Base-by-base conservation (phyloP, 2,888 invertebrate species). In the Malthinus flaveolus region DNA sequence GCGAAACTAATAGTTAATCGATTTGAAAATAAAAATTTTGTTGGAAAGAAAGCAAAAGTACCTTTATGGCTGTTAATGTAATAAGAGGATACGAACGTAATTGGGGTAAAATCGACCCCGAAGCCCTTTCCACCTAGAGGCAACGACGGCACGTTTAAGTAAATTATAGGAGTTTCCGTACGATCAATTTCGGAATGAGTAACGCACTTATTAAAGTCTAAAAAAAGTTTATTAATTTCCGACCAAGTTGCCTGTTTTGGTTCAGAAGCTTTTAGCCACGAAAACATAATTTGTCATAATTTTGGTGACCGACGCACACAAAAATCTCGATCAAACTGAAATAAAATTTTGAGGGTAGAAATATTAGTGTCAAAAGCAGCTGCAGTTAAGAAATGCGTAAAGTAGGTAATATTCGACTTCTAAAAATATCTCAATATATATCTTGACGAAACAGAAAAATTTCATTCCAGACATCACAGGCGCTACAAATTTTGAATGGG, bases 41-140 rank as follows among this genome's bases (percentile, higher is more conserved):
- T 10, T 9, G 23, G 23, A 42, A 42, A 15, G 15, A 39, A 39
- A 13, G 13, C 15, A 42, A 23, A n/a, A 42, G 15, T 76, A 89
- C 89, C 89, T 88, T 86, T 85, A 71, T 84, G 83, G 12, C 85
- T 82, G 67, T 86, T 83, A 66, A 88, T 80, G 75, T 84, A 83
- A 78, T 81, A 89, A 66, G 83, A 77, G 15, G 85, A 82, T 63
- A 87, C 76, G 70, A 86, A 85, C 62, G 83, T 85, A 49, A 87
- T 68, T 1, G 88, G 87, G 2, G 80, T 79, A 66, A 84, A 87
- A 63, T 81, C 75, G 46, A 84, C 75, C 50, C 84, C 85, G 35
- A 83, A 78, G 37, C 81, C 83, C 66, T 74, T 73, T 58, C 74
- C 76, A 50, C 73, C 75, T 31, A 78, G 66, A 6, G 74, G 71